Evolutionary conservation across 2,888 invertebrate species (phyloP), one percentile per base, ranked within the genome.

Genomic region (Panopea generosa): DNA sequence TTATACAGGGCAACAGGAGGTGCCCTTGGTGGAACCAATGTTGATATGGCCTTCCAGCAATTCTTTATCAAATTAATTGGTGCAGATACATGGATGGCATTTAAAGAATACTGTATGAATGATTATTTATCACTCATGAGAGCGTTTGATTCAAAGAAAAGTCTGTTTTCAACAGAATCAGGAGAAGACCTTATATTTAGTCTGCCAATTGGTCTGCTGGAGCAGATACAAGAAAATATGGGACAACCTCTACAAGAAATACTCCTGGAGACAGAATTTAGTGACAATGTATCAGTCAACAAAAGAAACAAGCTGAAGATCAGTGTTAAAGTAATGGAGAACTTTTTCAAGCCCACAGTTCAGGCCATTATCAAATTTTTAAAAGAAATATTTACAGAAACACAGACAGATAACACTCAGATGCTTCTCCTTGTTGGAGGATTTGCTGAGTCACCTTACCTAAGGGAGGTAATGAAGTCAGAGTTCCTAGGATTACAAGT

Each of bases 381-480:
- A 20, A 29, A 47, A 16, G 49, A 49, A 7, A 47, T 66, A n/a
- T 14, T 66, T 1, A 7, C 24, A 11, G 14, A 66, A 18, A 47
- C 56, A 4, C 14, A 56, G 16, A 14, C 14, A 6, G 9, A 26
- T 11, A 26, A 45, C 4, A 38, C 56, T 3, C 20, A 33, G 24
- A 66, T 56, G 1, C n/a, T 66, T 11, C 29, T 66, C 27, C 50
- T 73, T 9, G 61, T 66, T 7, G 73, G 73, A 1, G 73, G 73
- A 18, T n/a, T n/a, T n/a, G n/a, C n/a, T n/a, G n/a, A n/a, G n/a
- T n/a, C n/a, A n/a, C n/a, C n/a, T n/a, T n/a, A 73, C 43, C 29
- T 73, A n/a, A 52, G 50, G 27, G 67, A 66, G 24, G 40, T 27
- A 14, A 45, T 72, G 3, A 53, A 72, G 20, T 52, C 27, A 18